Percentiles rank a stretch among this genome's conserved stretches.
Evolutionary conservation across 1,140 invertebrate genomes (phyloP).

Genomic region (Euwallacea fornicatus): DNA sequence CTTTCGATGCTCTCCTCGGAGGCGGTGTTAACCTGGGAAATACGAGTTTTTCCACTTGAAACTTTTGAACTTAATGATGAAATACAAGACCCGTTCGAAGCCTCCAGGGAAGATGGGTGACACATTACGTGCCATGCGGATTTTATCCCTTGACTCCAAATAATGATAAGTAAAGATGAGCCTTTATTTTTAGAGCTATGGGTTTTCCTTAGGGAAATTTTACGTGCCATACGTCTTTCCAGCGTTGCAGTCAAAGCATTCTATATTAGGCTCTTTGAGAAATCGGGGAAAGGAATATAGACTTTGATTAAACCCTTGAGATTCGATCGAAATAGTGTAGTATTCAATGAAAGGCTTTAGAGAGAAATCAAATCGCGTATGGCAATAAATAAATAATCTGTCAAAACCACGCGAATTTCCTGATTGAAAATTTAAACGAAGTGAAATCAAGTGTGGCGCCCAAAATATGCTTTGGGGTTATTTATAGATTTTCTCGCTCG

Average conservation of each 20-base stretch:
- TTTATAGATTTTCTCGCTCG: conserved; percentile 42
- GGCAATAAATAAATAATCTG: conserved; percentile 30
- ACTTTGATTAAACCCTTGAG: no score
- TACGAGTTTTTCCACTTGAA: conserved; percentile 35
- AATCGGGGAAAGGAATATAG: no score
- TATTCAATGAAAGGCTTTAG: no score
- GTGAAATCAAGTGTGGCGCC: conserved; percentile 45
- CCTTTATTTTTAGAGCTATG: conserved; percentile 13
- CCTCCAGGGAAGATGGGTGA: conserved; percentile 16
- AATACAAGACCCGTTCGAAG: conserved; percentile 25
- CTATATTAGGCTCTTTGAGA: no score
- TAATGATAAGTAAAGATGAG: conserved; percentile 25
- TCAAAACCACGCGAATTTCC: conserved; percentile 14
- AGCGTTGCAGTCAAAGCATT: no score
- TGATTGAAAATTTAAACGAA: conserved; percentile 43
- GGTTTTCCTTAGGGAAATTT: conserved; percentile 17
- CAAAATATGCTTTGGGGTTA: conserved; percentile 37
- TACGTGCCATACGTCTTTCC: neutral
- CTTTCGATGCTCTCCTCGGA: neutral
- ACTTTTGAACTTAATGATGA: conserved; percentile 39
- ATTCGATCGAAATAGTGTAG: no score
- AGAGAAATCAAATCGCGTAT: no score
- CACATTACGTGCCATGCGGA: conserved; percentile 25
- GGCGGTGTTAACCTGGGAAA: conserved; percentile 4
- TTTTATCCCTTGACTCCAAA: conserved; percentile 18